Percentiles rank a stretch among this genome's conserved stretches.
These are phyloP conservation scores for Heterodera filipjevi DNA, from an alignment of 2,888 invertebrate genomes.

Conservation along the genomic window DNA sequence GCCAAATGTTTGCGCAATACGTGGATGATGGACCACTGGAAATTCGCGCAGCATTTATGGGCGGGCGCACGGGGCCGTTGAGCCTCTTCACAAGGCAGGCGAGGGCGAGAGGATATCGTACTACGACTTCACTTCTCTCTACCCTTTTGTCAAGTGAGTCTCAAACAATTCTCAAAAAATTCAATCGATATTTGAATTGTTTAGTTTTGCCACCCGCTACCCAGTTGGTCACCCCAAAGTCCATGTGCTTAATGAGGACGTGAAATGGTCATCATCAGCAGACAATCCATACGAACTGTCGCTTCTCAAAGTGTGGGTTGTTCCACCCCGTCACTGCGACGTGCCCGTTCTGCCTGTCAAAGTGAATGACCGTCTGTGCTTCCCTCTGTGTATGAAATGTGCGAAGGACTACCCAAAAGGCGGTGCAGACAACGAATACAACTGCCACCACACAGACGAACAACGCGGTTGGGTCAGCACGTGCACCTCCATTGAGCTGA, in stretches of 20 bases:
- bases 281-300: background rate
- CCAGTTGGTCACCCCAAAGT: constrained; percentile 37
- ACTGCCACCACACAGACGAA: background rate
- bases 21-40: background rate
- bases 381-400: background rate
- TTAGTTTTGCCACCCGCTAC: constrained; percentile 22
- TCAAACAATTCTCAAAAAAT: background rate
- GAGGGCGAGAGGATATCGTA: constrained; percentile 17
- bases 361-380: constrained; percentile 11
- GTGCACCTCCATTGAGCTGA: constrained; percentile 13
- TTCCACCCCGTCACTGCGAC: constrained; percentile 5
- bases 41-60: background rate
- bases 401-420: constrained; percentile 10
- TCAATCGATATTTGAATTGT: background rate
- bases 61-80: background rate
- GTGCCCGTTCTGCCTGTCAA: constrained; percentile 22
- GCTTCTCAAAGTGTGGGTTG: constrained; percentile 21
- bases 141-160: constrained; percentile 26
- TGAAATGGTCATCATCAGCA: background rate
- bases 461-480: constrained; percentile 22
- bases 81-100: constrained; percentile 4
- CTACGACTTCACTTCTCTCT: constrained; percentile 24
- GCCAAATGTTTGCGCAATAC: background rate
- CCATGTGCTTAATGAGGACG: constrained; percentile 7
- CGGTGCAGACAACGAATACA: constrained; percentile 1